Evolutionary conservation across 2,888 invertebrate species (phyloP).

Genomic region (Thalpophila matura): DNA sequence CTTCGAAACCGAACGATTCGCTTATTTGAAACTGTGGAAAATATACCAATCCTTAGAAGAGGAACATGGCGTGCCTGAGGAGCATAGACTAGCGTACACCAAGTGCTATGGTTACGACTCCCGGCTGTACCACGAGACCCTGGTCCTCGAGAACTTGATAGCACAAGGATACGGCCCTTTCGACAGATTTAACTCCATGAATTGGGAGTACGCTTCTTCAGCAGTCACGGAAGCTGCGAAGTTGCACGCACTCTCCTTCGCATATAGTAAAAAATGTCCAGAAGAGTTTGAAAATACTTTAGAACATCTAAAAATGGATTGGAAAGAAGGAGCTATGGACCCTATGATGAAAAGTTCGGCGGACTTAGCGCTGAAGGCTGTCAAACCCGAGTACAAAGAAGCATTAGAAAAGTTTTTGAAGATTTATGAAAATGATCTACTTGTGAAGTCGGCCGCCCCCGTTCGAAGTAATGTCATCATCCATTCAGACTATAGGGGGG

Average conservation of each 20-base stretch:
- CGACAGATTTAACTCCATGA: conserved; percentile 67
- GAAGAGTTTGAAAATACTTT: conserved; percentile 55
- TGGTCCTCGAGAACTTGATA: conserved; percentile 71
- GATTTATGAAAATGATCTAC: conserved; percentile 1
- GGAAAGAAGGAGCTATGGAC: background rate
- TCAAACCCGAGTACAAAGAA: conserved; percentile 63
- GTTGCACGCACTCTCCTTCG: conserved; percentile 76
- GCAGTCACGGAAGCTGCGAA: conserved; percentile 69
- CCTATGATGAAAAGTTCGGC: conserved; percentile 4
- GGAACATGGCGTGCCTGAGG: conserved; percentile 40
- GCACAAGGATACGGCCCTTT: conserved; percentile 64
- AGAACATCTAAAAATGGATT: background rate
- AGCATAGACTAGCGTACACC: conserved; percentile 62
- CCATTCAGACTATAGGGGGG: conserved; percentile 69
- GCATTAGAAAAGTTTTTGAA: conserved; percentile 62
- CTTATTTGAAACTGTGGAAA: conserved; percentile 51
- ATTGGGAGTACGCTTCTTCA: conserved; percentile 66
- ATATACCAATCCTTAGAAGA: conserved; percentile 55
- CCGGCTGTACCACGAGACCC: conserved; percentile 63
- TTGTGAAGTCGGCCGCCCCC: conserved; percentile 50
- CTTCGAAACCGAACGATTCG: conserved; percentile 52
- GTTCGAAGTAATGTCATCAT: conserved; percentile 57
- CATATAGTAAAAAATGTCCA: conserved; percentile 66
- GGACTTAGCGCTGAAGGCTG: conserved; percentile 31
- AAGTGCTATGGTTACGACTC: conserved; percentile 65